Percentiles rank a stretch among this genome's conserved stretches.
Conservation (phyloP, 2,797 vertebrate genomes). For the Babyrousa celebensis region DNA sequence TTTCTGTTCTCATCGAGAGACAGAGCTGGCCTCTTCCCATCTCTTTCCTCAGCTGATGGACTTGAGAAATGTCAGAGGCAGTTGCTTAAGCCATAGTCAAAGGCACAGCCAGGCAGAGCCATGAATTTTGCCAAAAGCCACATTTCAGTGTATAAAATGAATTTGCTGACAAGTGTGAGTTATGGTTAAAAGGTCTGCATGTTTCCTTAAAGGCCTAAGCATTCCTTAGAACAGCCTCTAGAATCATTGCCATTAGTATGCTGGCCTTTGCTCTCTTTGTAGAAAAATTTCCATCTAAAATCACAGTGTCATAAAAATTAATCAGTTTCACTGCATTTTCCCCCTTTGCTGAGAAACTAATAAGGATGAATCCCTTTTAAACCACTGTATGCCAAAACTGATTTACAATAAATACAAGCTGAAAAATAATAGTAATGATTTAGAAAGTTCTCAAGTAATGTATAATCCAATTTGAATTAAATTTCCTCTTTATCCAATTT, state of each 20-base stretch:
- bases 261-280: background rate
- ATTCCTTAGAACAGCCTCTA: background rate
- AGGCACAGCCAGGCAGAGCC: background rate
- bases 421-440: background rate
- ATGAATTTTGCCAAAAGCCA: background rate
- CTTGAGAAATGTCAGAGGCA: background rate
- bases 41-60: background rate
- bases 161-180: background rate
- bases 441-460: background rate
- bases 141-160: background rate
- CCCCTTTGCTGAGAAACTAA: background rate
- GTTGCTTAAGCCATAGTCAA: background rate
- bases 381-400: background rate
- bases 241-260: background rate
- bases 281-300: slow-evolving; percentile 29
- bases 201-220: background rate
- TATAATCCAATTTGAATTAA: slow-evolving; percentile 21
- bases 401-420: slow-evolving; percentile 1
- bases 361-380: background rate
- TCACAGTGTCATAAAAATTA: slow-evolving; percentile 26
- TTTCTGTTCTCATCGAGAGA: background rate
- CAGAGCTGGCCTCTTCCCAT: background rate
- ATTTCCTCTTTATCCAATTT: background rate
- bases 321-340: background rate
- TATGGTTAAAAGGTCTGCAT: background rate